Conservation (phyloP, 2,797 vertebrate genomes). For the Onychomys arenicola region DNA sequence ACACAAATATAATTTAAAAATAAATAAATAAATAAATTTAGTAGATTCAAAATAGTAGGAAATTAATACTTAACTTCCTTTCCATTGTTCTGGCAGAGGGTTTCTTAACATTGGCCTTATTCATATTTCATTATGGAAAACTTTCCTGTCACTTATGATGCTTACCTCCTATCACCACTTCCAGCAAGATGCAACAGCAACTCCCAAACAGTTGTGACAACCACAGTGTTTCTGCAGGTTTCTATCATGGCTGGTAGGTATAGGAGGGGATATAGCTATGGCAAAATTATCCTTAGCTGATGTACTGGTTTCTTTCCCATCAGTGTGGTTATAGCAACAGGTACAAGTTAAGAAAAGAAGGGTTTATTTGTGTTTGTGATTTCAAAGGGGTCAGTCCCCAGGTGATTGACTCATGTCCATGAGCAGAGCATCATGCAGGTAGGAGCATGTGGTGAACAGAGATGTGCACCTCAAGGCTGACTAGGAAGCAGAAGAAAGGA, state of each 20-base stretch:
- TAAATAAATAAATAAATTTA: too few relatives aligned
- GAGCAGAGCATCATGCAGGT: neutral
- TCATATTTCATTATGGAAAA: neutral
- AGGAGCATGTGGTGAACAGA: neutral
- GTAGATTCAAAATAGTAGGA: too few relatives aligned
- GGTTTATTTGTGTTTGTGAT: neutral
- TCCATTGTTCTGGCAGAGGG: neutral
- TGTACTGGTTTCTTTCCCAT: neutral
- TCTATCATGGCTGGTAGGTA: neutral
- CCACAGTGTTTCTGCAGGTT: neutral
- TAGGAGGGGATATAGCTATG: fast-evolving
- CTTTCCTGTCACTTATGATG: neutral
- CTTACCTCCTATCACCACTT: neutral
- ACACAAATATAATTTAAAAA: too few relatives aligned
- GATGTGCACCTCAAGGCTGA: neutral
- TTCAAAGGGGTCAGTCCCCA: neutral
- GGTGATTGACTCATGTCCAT: neutral
- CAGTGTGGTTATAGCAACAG: neutral
- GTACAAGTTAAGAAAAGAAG: too few relatives aligned
- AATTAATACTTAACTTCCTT: too few relatives aligned
- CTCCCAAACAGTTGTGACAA: neutral
- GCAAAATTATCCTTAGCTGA: neutral
- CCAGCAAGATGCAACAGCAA: neutral
- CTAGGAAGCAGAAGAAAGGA: neutral
- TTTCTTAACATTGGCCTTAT: neutral